Base-by-base conservation (phyloP, 1,140 invertebrate genomes). In the Panagrolaimus sp. region DNA sequence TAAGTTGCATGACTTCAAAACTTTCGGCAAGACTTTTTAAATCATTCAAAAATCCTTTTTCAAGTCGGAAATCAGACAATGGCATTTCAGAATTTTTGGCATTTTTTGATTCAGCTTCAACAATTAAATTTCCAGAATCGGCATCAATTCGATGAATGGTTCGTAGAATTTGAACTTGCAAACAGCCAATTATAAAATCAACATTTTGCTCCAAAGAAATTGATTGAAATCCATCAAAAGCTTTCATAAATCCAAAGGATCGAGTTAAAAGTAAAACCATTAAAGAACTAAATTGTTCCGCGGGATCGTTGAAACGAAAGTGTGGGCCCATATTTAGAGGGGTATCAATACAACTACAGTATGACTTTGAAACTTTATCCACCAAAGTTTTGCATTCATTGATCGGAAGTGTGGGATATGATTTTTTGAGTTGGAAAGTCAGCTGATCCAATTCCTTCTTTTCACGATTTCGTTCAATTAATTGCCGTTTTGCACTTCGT, bases 391-490 rank as follows among this genome's bases (percentile, higher is more conserved):
- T 21, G 17, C 10, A 21, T 58, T 58, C 52, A 28, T 58, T 58
- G 52, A 58, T 58, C n/a, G 52, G 52, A 21, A 58, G 21, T 4
- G 5, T 3, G 2, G 52, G 17, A 14, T 26, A 26, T 14, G 21
- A 9, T 21, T 28, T 9, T 17, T 28, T 14, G 14, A 58, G 14
- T 4, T 58, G 15, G 0, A n/a, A 21, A 0, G 28, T 84, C 2
- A 38, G 32, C 32, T 38, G 32, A 38, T 38, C 32, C 43, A 80
- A 32, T 26, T 79, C 78, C 52, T 78, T 68, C 38, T 78, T 67
- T 63, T 83, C 74, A 48, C 84, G 79, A 66, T 85, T 85, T 8
- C 83, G 82, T 72, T 85, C 84, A 66, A 85, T 85, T 24, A 85
- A 64, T 68, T 83, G 83, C 46, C 84, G 70, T 68, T 85, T 85